phyloP scores from a whole-genome alignment of 53 echinoderm and acorn worm genomes.

The Actinopyga echinites region DNA sequence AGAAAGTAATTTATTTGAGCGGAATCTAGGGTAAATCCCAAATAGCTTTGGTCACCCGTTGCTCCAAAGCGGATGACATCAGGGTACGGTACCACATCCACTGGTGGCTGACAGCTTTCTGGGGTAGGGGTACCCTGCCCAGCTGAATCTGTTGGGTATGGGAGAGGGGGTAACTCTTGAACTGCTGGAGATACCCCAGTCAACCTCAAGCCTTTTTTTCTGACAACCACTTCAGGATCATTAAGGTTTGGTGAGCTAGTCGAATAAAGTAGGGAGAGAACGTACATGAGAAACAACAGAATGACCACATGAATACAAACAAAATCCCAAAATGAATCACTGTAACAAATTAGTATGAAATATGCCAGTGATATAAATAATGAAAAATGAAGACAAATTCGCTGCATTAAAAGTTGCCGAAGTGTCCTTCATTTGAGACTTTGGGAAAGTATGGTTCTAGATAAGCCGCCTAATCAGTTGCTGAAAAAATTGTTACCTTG shows the following conservation, averaged over 20 bases:
- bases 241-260: constrained; percentile 76
- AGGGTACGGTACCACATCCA: constrained; percentile 56
- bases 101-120: constrained; percentile 62
- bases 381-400: no score
- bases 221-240: constrained; percentile 65
- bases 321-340: neutral
- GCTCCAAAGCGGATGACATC: constrained; percentile 75
- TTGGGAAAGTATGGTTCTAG: no score
- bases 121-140: constrained; percentile 53
- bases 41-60: constrained; percentile 39
- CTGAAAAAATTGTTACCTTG: no score
- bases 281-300: neutral
- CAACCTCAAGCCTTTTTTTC: constrained; percentile 59
- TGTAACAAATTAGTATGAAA: no score
- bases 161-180: constrained; percentile 70
- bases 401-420: no score
- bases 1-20: neutral
- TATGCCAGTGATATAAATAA: no score
- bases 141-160: constrained; percentile 71
- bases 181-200: constrained; percentile 73
- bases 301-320: neutral
- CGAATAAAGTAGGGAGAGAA: neutral
- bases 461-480: no score
- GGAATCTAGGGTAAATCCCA: neutral
- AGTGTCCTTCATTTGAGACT: no score